These are phyloP conservation scores for Empis stercorea DNA, from an alignment of 2,888 invertebrate genomes.

Conservation along the genomic window DNA sequence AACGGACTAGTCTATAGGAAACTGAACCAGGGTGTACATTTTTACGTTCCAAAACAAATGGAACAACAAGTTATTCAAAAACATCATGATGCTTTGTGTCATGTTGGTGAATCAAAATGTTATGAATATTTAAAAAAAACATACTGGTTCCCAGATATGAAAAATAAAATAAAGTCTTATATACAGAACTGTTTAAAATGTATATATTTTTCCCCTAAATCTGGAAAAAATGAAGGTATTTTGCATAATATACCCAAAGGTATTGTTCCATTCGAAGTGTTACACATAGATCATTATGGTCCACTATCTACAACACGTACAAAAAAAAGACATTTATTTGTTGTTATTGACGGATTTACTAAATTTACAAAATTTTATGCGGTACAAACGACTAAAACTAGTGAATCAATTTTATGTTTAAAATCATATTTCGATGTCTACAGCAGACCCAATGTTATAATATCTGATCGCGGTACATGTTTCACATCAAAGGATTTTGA, in stretches of 20 bases:
- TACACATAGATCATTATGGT: slow-evolving; percentile 30
- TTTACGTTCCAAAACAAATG: slow-evolving; percentile 15
- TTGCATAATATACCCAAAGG: slow-evolving; percentile 19
- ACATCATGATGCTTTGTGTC: slow-evolving; percentile 20
- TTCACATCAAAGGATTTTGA: slow-evolving; percentile 26
- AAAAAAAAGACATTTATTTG: slow-evolving; percentile 25
- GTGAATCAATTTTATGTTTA: slow-evolving; percentile 18
- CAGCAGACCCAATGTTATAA: slow-evolving; percentile 18
- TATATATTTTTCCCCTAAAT: slow-evolving; percentile 6
- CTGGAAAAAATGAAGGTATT: slow-evolving; percentile 15
- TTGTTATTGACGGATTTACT: slow-evolving; percentile 27
- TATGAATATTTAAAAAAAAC: slow-evolving; percentile 10
- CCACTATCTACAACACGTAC: slow-evolving; percentile 23
- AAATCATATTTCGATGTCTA: slow-evolving; percentile 13
- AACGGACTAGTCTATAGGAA: slow-evolving; percentile 10
- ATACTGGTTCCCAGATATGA: slow-evolving; percentile 26
- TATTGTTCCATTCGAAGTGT: slow-evolving; percentile 14
- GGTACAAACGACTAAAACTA: slow-evolving; percentile 20
- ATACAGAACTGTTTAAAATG: no score
- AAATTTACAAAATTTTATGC: slow-evolving; percentile 25
- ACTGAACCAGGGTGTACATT: slow-evolving; percentile 1
- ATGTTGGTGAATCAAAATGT: slow-evolving; percentile 21
- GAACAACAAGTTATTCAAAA: slow-evolving; percentile 13
- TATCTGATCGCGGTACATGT: slow-evolving; percentile 28
- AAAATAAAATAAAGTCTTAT: no score